phyloP scores from a whole-genome alignment of 2,797 vertebrate genomes.

The Leptodactylus fallax region DNA sequence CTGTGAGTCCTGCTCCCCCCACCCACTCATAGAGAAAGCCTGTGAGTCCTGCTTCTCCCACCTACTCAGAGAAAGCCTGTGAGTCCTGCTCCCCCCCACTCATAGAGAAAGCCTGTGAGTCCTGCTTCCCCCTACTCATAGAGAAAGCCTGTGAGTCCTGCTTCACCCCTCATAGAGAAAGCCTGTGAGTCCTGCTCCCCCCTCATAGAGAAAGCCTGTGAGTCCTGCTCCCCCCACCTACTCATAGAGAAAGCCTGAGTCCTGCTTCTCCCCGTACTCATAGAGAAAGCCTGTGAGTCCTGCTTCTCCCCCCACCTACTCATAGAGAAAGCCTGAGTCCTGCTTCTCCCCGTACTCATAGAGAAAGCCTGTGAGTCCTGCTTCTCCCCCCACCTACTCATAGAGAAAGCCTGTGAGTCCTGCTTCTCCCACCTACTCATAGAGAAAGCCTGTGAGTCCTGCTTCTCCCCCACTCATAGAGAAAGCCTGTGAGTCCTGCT shows the following conservation, averaged over 20 bases:
- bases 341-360: background rate
- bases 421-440: too few relatives aligned
- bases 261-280: too few relatives aligned
- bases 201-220: too few relatives aligned
- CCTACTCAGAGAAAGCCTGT: too few relatives aligned
- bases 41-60: background rate
- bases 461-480: too few relatives aligned
- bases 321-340: background rate
- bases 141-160: background rate
- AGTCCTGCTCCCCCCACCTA: too few relatives aligned
- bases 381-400: background rate
- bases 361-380: background rate
- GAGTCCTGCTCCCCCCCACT: background rate
- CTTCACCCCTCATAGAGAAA: background rate
- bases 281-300: too few relatives aligned
- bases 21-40: background rate
- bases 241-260: too few relatives aligned
- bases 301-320: too few relatives aligned
- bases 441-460: too few relatives aligned
- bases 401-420: background rate
- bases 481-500: too few relatives aligned
- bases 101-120: background rate
- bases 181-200: background rate
- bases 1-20: background rate
- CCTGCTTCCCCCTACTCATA: background rate